Percentiles rank a stretch among this genome's conserved stretches.
phyloP scores from a whole-genome alignment of 2,113 vertebrate species.

The Daboia siamensis region DNA sequence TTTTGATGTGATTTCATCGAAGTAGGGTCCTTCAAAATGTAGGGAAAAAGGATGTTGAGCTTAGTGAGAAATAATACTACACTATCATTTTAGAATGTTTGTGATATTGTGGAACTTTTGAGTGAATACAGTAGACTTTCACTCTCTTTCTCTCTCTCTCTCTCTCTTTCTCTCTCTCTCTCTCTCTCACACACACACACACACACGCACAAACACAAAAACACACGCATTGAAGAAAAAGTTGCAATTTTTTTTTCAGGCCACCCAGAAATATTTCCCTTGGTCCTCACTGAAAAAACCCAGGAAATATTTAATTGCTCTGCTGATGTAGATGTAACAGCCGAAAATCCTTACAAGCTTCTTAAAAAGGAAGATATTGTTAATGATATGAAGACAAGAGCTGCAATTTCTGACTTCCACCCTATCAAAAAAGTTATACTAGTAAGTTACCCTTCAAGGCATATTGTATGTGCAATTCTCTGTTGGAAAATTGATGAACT shows the following conservation, averaged over 20 bases:
- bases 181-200: neutral
- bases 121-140: neutral
- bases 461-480: neutral
- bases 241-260: slow-evolving; percentile 63
- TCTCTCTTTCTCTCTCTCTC: neutral
- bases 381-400: slow-evolving; percentile 81
- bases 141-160: neutral
- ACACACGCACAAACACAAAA: too few species aligned
- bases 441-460: slow-evolving; percentile 64
- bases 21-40: neutral
- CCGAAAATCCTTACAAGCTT: slow-evolving; percentile 79
- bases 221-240: neutral
- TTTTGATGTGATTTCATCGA: neutral
- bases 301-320: slow-evolving; percentile 86
- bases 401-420: slow-evolving; percentile 87
- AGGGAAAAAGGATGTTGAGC: neutral
- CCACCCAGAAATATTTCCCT: slow-evolving; percentile 83
- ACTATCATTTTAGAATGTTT: neutral
- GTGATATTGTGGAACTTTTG: slow-evolving; percentile 11
- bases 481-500: neutral
- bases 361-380: slow-evolving; percentile 84
- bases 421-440: slow-evolving; percentile 78
- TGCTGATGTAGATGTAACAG: slow-evolving; percentile 80
- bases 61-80: neutral
- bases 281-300: slow-evolving; percentile 85